Conservation (phyloP, 2,797 vertebrate species). For the Anolis apletophallus region DNA sequence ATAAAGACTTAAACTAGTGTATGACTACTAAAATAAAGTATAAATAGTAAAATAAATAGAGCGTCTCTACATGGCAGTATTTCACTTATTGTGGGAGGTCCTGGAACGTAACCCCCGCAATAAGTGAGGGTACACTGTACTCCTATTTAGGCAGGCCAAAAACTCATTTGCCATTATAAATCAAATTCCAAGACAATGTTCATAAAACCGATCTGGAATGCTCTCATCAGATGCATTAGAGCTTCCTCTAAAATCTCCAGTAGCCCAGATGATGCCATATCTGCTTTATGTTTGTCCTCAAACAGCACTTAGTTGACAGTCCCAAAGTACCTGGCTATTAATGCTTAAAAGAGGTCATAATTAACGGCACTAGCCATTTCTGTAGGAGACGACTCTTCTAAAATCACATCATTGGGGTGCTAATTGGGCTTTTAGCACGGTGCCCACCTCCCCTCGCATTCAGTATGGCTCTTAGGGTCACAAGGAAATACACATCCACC, state of each 20-base stretch:
- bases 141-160: too few species aligned
- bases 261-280: constrained; percentile 13
- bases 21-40: too few species aligned
- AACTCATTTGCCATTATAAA: constrained; percentile 29
- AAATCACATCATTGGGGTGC: constrained; percentile 45
- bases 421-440: constrained; percentile 53
- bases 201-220: neutral
- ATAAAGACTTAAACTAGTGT: too few species aligned
- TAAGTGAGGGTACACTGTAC: too few species aligned
- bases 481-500: neutral
- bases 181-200: neutral
- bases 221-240: constrained; percentile 8
- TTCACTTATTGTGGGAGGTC: too few species aligned
- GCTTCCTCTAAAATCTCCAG: neutral
- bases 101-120: too few species aligned
- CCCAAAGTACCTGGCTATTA: constrained; percentile 51
- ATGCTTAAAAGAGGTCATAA: constrained; percentile 44
- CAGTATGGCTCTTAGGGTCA: constrained; percentile 16
- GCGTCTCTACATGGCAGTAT: too few species aligned
- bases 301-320: constrained; percentile 43
- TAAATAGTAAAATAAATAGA: too few species aligned
- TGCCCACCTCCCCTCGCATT: constrained; percentile 51
- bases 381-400: constrained; percentile 40
- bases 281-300: neutral
- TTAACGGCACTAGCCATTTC: constrained; percentile 52